phyloP scores from a whole-genome alignment of 2,797 vertebrate species.

The Phrynocephalus forsythii region DNA sequence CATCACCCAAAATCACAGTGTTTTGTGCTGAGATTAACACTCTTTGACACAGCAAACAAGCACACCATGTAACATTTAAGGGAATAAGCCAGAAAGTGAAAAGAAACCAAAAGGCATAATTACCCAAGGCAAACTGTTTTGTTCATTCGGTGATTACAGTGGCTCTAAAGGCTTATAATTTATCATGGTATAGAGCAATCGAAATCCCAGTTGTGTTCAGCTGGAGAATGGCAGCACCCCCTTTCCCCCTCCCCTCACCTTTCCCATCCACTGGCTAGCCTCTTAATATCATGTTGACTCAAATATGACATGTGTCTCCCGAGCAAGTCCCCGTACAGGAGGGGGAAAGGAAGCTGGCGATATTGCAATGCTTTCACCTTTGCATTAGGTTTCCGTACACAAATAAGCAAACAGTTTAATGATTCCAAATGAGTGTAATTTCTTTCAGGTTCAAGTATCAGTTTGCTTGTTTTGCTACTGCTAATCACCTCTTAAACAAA shows the following conservation, averaged over 20 bases:
- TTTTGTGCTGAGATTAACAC: slow-evolving; percentile 70
- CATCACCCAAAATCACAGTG: slow-evolving; percentile 67
- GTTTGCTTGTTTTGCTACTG: slow-evolving; percentile 78
- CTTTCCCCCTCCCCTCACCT: slow-evolving; percentile 48
- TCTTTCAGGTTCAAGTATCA: slow-evolving; percentile 80
- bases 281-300: slow-evolving; percentile 58
- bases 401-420: slow-evolving; percentile 69
- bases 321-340: not conserved
- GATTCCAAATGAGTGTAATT: slow-evolving; percentile 73
- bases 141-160: slow-evolving; percentile 71
- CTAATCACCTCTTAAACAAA: slow-evolving; percentile 83
- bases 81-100: slow-evolving; percentile 75
- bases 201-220: slow-evolving; percentile 68
- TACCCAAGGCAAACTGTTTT: slow-evolving; percentile 73
- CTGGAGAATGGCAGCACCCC: slow-evolving; percentile 59
- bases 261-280: slow-evolving; percentile 58
- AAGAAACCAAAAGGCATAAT: slow-evolving; percentile 71
- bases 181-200: slow-evolving; percentile 66
- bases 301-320: slow-evolving; percentile 31
- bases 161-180: slow-evolving; percentile 71
- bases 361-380: slow-evolving; percentile 50
- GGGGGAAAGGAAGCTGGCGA: slow-evolving; percentile 10
- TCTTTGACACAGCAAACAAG: slow-evolving; percentile 64
- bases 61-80: slow-evolving; percentile 62
- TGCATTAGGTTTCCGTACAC: slow-evolving; percentile 54